phyloP scores from a whole-genome alignment of 2,888 invertebrate species.

The Heliconius hortense region DNA sequence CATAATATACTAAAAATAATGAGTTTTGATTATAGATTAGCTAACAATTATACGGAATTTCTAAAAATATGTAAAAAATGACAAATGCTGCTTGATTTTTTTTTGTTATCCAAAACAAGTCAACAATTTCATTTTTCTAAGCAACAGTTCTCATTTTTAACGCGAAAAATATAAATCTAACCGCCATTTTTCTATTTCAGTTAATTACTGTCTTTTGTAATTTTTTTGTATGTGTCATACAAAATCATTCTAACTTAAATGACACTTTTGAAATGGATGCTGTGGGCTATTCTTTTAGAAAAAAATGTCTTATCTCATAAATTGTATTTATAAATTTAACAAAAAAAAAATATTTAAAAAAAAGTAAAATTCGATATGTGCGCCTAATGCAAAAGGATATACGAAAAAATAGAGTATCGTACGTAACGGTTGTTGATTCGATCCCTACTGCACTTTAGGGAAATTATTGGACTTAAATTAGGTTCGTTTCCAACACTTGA shows the following conservation, averaged over 20 bases:
- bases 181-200: slow-evolving; percentile 5
- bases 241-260: neutral
- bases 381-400: no score
- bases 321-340: no score
- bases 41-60: slow-evolving; percentile 34
- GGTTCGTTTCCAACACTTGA: neutral
- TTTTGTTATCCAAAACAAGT: neutral
- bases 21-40: slow-evolving; percentile 39
- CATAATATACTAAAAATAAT: slow-evolving; percentile 40
- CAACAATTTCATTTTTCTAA: neutral
- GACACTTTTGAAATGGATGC: neutral
- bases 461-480: no score
- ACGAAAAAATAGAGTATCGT: no score
- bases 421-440: no score
- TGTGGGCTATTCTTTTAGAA: no score
- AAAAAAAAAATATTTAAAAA: no score
- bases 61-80: slow-evolving; percentile 18
- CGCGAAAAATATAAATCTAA: slow-evolving; percentile 1
- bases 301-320: no score
- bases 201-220: slow-evolving; percentile 1
- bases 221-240: neutral
- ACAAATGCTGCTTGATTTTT: neutral
- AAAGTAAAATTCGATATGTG: no score
- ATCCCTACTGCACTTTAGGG: no score
- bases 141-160: slow-evolving; percentile 20